These are phyloP conservation scores for Coturnix japonica DNA, from an alignment of 2,113 vertebrate genomes.

Conservation along the genomic window DNA sequence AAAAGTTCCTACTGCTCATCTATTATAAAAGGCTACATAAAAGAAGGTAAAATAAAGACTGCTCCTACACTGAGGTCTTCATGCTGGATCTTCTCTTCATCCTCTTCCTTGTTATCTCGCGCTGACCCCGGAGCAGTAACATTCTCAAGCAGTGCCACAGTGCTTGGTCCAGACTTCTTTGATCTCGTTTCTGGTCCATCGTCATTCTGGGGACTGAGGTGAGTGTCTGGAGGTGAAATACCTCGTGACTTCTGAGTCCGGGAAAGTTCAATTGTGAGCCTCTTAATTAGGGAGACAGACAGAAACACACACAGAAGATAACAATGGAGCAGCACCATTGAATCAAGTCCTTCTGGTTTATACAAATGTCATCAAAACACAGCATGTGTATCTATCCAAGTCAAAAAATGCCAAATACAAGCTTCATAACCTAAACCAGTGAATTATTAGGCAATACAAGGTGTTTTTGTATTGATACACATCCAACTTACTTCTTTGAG, in stretches of 20 bases:
- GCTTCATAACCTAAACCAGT: neutral
- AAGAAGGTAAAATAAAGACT: neutral
- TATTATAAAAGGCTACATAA: neutral
- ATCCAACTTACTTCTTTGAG: conserved; percentile 90
- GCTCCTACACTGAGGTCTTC: conserved; percentile 92
- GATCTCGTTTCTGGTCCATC: conserved; percentile 79
- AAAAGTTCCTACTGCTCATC: neutral
- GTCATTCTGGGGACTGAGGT: conserved; percentile 85
- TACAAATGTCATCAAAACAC: neutral
- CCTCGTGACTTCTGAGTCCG: conserved; percentile 91
- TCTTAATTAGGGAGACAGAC: conserved; percentile 75
- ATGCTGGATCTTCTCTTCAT: conserved; percentile 89
- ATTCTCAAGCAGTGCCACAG: conserved; percentile 74
- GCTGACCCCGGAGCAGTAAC: conserved; percentile 56
- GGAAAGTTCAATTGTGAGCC: conserved; percentile 94
- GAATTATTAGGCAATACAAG: neutral
- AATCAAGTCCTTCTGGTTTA: fast-evolving
- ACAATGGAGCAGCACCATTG: neutral
- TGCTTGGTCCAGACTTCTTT: conserved; percentile 76
- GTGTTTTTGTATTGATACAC: neutral
- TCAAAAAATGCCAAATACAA: neutral
- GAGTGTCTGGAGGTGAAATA: conserved; percentile 90
- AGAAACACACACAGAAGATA: neutral
- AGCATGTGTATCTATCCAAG: neutral
- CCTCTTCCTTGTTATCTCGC: conserved; percentile 82